Percentiles rank a stretch among this genome's conserved stretches.
Conservation (phyloP, 2,888 invertebrate species). For the Drosophila vallismaia region DNA sequence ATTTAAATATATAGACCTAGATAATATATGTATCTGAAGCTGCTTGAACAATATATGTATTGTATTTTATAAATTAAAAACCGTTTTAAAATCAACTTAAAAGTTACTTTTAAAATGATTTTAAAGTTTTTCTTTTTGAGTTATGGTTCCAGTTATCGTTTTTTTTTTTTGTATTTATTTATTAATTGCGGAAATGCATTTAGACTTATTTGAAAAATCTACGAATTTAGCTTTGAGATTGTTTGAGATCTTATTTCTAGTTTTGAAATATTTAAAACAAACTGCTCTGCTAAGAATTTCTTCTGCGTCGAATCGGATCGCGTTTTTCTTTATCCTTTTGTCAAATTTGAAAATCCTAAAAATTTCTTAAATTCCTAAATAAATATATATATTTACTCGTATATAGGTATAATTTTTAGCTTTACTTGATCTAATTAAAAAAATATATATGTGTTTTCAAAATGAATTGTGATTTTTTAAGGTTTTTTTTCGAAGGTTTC, state of each 20-base stretch:
- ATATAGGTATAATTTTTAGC: not conserved
- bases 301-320: conserved; percentile 13
- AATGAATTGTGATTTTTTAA: not conserved
- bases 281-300: conserved; percentile 33
- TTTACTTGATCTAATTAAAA: not conserved
- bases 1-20: not conserved
- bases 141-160: not conserved
- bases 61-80: conserved; percentile 4
- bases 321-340: not conserved
- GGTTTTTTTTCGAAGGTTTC: not conserved
- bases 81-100: not conserved
- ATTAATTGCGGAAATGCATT: not conserved
- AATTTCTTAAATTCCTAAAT: not conserved
- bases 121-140: not conserved
- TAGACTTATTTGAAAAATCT: not conserved
- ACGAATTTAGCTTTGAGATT: conserved; percentile 2
- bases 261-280: conserved; percentile 37
- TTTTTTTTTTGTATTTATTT: not conserved
- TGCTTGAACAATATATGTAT: conserved; percentile 1
- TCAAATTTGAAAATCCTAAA: conserved; percentile 1
- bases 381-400: not conserved
- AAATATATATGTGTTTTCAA: not conserved
- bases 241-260: conserved; percentile 29
- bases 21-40: conserved; percentile 3
- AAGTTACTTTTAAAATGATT: not conserved